These are phyloP conservation scores for Physeter macrocephalus DNA, from an alignment of 2,113 vertebrate species.

Conservation along the genomic window DNA sequence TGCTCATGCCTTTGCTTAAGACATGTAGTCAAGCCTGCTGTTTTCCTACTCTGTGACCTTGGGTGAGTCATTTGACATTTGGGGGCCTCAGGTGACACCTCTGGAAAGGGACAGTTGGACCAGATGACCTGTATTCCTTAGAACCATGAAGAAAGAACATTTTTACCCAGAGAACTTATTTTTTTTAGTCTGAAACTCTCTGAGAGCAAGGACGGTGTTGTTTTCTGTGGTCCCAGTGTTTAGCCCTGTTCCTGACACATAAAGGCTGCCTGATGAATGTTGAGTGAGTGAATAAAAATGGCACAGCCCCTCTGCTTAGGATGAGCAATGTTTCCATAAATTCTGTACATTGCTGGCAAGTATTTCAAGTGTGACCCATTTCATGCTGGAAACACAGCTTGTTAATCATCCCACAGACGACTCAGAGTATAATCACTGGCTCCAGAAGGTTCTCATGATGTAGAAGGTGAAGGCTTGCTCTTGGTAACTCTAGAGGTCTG, in stretches of 20 bases:
- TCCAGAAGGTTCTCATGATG: not conserved
- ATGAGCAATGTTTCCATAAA: constrained; percentile 35
- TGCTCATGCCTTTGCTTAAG: not conserved
- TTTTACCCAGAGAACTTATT: not conserved
- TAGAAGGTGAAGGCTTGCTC: not conserved
- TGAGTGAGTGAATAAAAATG: constrained; percentile 37
- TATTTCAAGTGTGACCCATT: constrained; percentile 63
- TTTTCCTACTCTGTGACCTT: not conserved
- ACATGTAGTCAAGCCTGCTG: not conserved
- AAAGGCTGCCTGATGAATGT: constrained; percentile 44
- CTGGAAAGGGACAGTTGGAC: not conserved
- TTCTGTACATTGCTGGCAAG: not conserved
- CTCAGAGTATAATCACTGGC: constrained; percentile 32
- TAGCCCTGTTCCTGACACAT: not conserved
- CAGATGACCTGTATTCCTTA: not conserved
- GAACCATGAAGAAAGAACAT: not conserved
- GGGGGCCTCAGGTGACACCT: not conserved
- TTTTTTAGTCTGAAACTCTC: constrained; percentile 1
- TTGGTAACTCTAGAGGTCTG: not conserved
- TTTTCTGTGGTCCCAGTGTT: not conserved
- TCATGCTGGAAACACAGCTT: constrained; percentile 22
- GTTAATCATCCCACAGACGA: constrained; percentile 52
- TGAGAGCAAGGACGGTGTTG: not conserved
- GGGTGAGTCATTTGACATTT: not conserved
- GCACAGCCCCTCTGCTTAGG: constrained; percentile 33